phyloP scores from a whole-genome alignment of 2,113 vertebrate genomes.

The Calyptommatus sinebrachiatus region DNA sequence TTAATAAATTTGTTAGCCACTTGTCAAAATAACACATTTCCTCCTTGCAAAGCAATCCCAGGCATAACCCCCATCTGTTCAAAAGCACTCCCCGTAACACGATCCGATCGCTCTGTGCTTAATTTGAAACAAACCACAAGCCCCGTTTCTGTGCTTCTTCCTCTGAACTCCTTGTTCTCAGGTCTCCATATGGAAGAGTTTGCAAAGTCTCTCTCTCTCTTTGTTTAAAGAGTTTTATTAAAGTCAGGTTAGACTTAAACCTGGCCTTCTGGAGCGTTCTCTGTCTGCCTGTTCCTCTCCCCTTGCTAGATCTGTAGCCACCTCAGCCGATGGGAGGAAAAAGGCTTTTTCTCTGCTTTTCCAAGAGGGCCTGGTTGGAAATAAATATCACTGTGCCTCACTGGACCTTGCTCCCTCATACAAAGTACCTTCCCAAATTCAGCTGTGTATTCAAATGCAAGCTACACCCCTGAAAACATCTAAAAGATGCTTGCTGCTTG shows the following conservation, averaged over 20 bases:
- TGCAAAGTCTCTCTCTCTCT: constrained; percentile 31
- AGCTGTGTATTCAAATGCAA: no score
- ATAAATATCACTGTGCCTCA: no score
- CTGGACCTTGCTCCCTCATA: no score
- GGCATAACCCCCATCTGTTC: not conserved
- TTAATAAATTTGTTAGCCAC: not conserved
- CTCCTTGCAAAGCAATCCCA: rapidly evolving
- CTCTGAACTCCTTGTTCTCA: not conserved
- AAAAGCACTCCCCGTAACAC: rapidly evolving
- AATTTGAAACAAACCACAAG: not conserved
- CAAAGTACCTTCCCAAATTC: no score
- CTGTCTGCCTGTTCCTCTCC: not conserved
- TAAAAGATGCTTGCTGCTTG: no score
- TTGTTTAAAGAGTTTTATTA: constrained; percentile 46
- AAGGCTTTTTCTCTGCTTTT: no score
- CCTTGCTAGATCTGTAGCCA: not conserved
- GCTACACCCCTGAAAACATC: no score
- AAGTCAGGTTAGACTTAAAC: constrained; percentile 54
- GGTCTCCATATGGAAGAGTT: constrained; percentile 66
- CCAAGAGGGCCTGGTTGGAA: no score
- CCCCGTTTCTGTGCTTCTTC: rapidly evolving
- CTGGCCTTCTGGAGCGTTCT: not conserved
- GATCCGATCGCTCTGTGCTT: not conserved
- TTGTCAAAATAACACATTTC: not conserved
- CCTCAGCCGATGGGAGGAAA: no score